Evolutionary conservation across 2,888 invertebrate genomes (phyloP), one percentile per base, ranked within the genome.

Genomic region (Venusia cambrica): DNA sequence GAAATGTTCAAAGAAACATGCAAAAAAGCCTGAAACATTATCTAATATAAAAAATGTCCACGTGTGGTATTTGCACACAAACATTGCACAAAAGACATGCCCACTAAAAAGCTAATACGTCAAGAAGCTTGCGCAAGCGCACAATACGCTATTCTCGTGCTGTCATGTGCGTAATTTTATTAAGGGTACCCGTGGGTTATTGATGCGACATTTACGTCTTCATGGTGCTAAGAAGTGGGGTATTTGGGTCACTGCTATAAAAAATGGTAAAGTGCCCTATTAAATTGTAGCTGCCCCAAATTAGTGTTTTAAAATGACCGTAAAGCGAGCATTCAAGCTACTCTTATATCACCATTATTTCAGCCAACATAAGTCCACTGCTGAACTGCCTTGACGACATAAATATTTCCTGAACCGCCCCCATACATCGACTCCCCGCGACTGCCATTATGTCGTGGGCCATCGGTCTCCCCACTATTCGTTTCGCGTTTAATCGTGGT

Each of bases 111-210:
- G 69, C 71, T 75, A 73, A 75, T 75, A 73, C 74, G 76, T 78
- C 81, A 78, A 30, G 29, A 21, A 34, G 18, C 19, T 39, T 39
- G 39, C 38, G 29, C 25, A 38, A 38, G 9, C 25, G 10, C 26
- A 85, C 81, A 83, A 81, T 75, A 43, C 38, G 12, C 49, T 49
- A 62, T 75, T 71, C 54, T 66, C 58, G 19, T 62, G 68, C 61
- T 68, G 72, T 73, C 75, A 77, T 62, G 75, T 75, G 75, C 76
- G 61, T 80, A 79, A 84, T 64, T 62, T 65, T 74, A 79, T 84
- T 80, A 81, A 70, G 69, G 59, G 58, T 56, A 55, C 66, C 75
- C 74, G 67, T 77, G 65, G 67, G 78, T 62, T 81, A 83, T 78
- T 67, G 83, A 83, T 85, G 29, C 24, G 51, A 49, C 40, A 42